A percentile compares a stretch with the other conserved stretches of the same genome.
phyloP scores from a whole-genome alignment of 37 sponge, comb jelly and placozoan genomes.

The Corticium candelabrum region DNA sequence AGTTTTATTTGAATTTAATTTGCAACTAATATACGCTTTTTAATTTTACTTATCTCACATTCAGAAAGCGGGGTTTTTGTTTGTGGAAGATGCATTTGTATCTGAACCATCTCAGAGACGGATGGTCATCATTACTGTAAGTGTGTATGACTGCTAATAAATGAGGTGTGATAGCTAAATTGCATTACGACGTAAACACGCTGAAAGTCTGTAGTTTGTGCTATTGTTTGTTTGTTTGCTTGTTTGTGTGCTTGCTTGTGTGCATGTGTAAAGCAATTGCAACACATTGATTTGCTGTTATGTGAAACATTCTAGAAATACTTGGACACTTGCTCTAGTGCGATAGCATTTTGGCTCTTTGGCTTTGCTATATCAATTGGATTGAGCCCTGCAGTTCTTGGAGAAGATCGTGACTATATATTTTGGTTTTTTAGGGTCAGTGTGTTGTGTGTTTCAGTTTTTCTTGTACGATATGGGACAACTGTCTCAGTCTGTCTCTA shows the following conservation, averaged over 20 bases:
- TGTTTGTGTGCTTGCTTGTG: too few relatives aligned
- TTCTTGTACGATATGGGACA: too few relatives aligned
- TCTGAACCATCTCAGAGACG: not conserved
- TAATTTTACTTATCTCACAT: not conserved
- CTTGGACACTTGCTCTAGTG: constrained; percentile 81
- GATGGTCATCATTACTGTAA: not conserved
- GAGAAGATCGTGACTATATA: not conserved
- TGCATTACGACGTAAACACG: too few relatives aligned
- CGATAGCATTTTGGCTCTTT: constrained; percentile 82
- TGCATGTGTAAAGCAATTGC: too few relatives aligned
- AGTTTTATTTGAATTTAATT: too few relatives aligned
- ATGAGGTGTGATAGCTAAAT: too few relatives aligned
- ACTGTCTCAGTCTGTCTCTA: constrained; percentile 8
- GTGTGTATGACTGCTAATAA: too few relatives aligned
- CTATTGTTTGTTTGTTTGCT: too few relatives aligned
- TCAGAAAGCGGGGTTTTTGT: not conserved
- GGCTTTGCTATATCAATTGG: constrained; percentile 66
- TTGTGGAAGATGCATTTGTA: not conserved
- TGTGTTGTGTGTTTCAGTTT: too few relatives aligned
- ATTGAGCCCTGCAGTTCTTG: not conserved
- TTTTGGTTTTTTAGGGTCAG: not conserved
- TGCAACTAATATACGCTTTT: not conserved
- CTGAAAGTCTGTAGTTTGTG: too few relatives aligned
- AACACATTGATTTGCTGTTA: too few relatives aligned
- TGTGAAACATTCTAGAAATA: constrained; percentile 51